Base-by-base conservation (phyloP, 2,797 vertebrate genomes). In the Gephyroberyx darwinii region DNA sequence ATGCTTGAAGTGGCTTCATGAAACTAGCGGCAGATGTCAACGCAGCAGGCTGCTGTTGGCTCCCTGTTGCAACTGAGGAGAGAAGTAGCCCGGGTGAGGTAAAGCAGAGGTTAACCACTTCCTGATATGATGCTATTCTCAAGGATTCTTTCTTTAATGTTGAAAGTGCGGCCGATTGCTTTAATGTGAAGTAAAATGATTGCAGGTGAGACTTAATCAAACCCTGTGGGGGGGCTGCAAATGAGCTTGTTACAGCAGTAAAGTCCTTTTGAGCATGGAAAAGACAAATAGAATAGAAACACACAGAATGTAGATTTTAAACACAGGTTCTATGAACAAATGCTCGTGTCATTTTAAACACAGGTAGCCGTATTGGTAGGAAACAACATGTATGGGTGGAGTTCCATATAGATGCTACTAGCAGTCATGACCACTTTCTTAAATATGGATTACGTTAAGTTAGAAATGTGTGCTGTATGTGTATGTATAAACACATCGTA, bases 1-100 rank as follows among this genome's bases (percentile, higher is more conserved):
- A 78, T 78, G 77, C 81, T 78, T 86, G 74, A 84, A 84, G 74
- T 75, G 82, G 64, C 75, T 72, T 67, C 54, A 31, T 74, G 50
- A 79, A 84, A 63, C 65, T 57, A 19, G 47, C 50, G 55, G 37
- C 74, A 80, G 76, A 81, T 71, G 77, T 82, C 63, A 73, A 56
- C 52, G 12, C 81, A 77, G 82, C 69, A 59, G 68, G 82, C 65
- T 71, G 74, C 76, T 53, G 64, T 39, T 73, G 73, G n/a, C 26
- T 78, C 69, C 65, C 77, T 75, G 57, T 79, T 83, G 80, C 58
- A 56, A 67, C 72, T 72, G 65, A 82, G 65, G 33, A 65, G 31
- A 66, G 71, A 71, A 71, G 72, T 26, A 37, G 45, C 22, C 55
- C 31, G 55, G 33, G 17, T 35, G 55, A 68, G 55, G 61, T 60